Percentiles rank a stretch among this genome's conserved stretches.
These are phyloP conservation scores for Spizella passerina DNA, from an alignment of 2,797 vertebrate genomes.

Conservation along the genomic window DNA sequence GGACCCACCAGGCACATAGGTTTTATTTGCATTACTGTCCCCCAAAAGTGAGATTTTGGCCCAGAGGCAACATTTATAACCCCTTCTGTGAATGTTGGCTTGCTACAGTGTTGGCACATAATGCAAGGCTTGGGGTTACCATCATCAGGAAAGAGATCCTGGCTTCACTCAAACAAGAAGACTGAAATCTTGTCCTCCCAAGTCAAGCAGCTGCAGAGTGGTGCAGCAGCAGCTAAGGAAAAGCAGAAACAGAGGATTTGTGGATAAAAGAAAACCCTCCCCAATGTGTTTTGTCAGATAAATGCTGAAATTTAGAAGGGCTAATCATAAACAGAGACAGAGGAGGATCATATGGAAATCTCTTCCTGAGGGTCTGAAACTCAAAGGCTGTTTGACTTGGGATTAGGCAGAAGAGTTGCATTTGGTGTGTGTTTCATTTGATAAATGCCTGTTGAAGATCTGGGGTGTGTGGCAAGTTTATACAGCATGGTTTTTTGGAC, in stretches of 20 bases:
- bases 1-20: neutral
- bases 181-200: neutral
- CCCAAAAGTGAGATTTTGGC: neutral
- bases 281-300: constrained; percentile 35
- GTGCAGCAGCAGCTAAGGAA: neutral
- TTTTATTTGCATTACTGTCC: neutral
- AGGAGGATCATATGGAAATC: constrained; percentile 45
- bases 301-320: constrained; percentile 43
- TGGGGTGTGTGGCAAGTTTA: constrained; percentile 43
- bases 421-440: constrained; percentile 36
- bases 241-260: neutral
- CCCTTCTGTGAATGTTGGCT: neutral
- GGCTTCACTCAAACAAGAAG: neutral
- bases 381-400: constrained; percentile 49
- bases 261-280: constrained; percentile 1
- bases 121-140: neutral
- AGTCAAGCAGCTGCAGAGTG: neutral
- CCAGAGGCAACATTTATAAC: neutral
- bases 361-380: constrained; percentile 58
- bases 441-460: constrained; percentile 30
- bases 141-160: neutral
- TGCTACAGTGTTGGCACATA: neutral
- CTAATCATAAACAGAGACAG: constrained; percentile 39
- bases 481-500: neutral
- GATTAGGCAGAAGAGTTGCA: constrained; percentile 48